These are phyloP conservation scores for Glyptemys insculpta DNA, from an alignment of 2,797 vertebrate genomes.

Conservation along the genomic window DNA sequence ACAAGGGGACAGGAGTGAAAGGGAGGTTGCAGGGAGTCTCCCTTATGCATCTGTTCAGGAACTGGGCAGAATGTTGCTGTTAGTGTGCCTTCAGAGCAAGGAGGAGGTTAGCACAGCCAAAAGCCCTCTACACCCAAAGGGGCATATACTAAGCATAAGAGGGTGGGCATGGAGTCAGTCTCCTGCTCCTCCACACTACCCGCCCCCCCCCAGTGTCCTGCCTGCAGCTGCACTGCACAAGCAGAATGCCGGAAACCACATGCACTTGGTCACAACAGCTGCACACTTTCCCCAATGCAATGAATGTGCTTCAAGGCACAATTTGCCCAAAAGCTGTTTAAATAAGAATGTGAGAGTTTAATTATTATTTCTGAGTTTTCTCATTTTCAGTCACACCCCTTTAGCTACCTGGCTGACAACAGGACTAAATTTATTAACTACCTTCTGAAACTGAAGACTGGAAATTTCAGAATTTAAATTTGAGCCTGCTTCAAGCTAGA, in stretches of 20 bases:
- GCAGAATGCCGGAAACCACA: neutral
- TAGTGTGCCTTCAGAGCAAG: neutral
- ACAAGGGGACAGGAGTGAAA: neutral
- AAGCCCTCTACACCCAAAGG: neutral
- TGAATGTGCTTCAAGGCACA: neutral
- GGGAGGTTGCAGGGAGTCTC: neutral
- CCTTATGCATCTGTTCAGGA: neutral
- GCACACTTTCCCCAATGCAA: neutral
- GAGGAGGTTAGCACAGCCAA: neutral
- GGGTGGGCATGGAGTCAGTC: rapidly evolving
- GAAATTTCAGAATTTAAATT: constrained; percentile 6
- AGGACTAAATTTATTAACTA: neutral
- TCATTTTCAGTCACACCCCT: neutral
- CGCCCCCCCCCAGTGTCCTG: constrained; percentile 29
- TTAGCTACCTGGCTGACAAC: neutral
- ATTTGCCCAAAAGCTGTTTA: neutral
- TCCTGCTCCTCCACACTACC: rapidly evolving
- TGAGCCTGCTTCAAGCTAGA: neutral
- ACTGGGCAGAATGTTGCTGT: rapidly evolving
- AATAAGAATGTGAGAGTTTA: neutral
- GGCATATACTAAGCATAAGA: neutral
- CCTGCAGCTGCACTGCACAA: neutral
- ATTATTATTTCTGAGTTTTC: neutral
- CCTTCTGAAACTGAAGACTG: neutral
- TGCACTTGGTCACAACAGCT: rapidly evolving